A percentile compares a stretch with the other conserved stretches of the same genome.
phyloP scores from a whole-genome alignment of 2,888 invertebrate species.

The Operophtera brumata region DNA sequence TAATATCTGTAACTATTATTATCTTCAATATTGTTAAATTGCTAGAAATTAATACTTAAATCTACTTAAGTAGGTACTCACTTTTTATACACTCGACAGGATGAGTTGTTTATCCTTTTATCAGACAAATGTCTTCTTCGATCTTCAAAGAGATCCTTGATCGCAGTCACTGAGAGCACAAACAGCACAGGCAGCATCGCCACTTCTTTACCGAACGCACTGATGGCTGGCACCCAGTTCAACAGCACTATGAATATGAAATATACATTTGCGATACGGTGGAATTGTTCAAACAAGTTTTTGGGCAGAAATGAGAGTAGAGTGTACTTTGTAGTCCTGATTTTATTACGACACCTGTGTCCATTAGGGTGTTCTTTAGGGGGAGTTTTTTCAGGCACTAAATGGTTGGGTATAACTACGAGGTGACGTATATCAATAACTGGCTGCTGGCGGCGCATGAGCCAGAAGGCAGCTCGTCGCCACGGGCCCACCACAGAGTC shows the following conservation, averaged over 20 bases:
- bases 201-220: slow-evolving; percentile 97
- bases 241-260: slow-evolving; percentile 97
- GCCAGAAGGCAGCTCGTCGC: slow-evolving; percentile 83
- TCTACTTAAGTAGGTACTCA: slow-evolving; percentile 75
- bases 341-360: slow-evolving; percentile 89
- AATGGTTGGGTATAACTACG: slow-evolving; percentile 91
- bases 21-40: no score
- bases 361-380: slow-evolving; percentile 91
- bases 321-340: slow-evolving; percentile 97
- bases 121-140: slow-evolving; percentile 93
- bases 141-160: slow-evolving; percentile 97
- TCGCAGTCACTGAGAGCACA: slow-evolving; percentile 95
- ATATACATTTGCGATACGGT: slow-evolving; percentile 98
- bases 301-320: slow-evolving; percentile 96
- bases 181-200: slow-evolving; percentile 97
- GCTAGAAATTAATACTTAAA: neutral
- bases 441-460: slow-evolving; percentile 82
- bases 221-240: slow-evolving; percentile 97
- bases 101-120: slow-evolving; percentile 95
- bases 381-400: slow-evolving; percentile 90
- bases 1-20: no score
- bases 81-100: slow-evolving; percentile 95
- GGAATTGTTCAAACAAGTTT: slow-evolving; percentile 98
- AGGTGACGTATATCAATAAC: slow-evolving; percentile 85
- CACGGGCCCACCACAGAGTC: slow-evolving; percentile 86